These are phyloP conservation scores for Otolemur garnettii DNA, from an alignment of 2,113 vertebrate species.

Conservation along the genomic window DNA sequence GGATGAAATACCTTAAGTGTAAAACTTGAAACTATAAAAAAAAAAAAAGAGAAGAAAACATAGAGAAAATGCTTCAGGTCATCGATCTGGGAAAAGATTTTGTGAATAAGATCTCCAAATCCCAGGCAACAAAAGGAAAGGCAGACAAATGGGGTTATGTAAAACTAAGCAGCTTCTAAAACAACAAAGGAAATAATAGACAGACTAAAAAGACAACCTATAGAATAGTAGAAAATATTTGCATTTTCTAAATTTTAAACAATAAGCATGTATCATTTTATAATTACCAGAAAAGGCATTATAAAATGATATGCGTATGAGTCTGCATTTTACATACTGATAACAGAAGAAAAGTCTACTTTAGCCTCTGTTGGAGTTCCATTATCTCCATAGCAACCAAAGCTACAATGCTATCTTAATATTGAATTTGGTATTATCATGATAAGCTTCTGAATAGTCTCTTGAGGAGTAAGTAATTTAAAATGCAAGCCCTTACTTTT, in stretches of 20 bases:
- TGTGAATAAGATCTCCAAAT: background rate
- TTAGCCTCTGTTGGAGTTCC: constrained; percentile 58
- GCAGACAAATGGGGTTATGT: background rate
- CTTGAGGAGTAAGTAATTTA: constrained; percentile 74
- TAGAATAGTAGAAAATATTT: background rate
- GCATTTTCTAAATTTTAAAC: constrained; percentile 27
- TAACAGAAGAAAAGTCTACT: constrained; percentile 32
- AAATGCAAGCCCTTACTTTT: constrained; percentile 56
- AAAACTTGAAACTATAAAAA: background rate
- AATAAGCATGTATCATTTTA: constrained; percentile 12
- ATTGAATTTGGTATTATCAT: constrained; percentile 81
- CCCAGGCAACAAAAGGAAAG: background rate
- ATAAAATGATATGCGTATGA: background rate
- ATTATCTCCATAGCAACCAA: constrained; percentile 82
- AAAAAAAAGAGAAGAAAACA: background rate
- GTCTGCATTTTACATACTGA: background rate
- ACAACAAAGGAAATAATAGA: background rate
- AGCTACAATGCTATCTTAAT: constrained; percentile 73
- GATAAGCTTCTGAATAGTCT: constrained; percentile 73
- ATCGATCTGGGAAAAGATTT: background rate
- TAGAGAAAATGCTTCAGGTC: background rate
- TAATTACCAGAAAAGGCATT: constrained; percentile 16
- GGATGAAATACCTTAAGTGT: background rate
- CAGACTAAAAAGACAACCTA: background rate
- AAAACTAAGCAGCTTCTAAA: background rate